Conservation (phyloP, 2,113 vertebrate species). For the Ophiodon elongatus region DNA sequence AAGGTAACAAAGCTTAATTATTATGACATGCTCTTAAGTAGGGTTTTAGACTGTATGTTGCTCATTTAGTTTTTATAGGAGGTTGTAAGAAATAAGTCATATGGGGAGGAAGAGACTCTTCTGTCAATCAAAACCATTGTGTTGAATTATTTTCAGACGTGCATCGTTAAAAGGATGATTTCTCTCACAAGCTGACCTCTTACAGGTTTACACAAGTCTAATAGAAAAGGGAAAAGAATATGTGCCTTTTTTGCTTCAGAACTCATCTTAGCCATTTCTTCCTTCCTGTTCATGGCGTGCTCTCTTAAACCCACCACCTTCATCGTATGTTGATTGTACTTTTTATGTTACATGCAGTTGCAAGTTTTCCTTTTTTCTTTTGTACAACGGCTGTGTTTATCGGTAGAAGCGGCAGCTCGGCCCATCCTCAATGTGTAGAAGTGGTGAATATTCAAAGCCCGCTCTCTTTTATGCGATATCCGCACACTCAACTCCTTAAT, state of each 20-base stretch:
- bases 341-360: constrained; percentile 78
- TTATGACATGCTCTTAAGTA: constrained; percentile 58
- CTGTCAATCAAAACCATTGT: constrained; percentile 12
- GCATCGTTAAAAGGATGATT: constrained; percentile 56
- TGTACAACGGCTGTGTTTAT: constrained; percentile 54
- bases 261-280: constrained; percentile 75
- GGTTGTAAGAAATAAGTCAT: constrained; percentile 55
- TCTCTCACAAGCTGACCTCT: constrained; percentile 74
- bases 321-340: constrained; percentile 80
- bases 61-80: constrained; percentile 67
- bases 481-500: constrained; percentile 44
- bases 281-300: constrained; percentile 45
- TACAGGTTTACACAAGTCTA: constrained; percentile 78
- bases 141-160: constrained; percentile 40
- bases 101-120: background rate
- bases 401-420: constrained; percentile 73
- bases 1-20: constrained; percentile 61
- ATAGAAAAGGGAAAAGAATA: constrained; percentile 83
- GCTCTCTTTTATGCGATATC: constrained; percentile 30
- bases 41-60: constrained; percentile 62
- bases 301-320: constrained; percentile 56
- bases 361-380: constrained; percentile 52
- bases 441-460: constrained; percentile 52
- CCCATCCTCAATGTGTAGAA: constrained; percentile 58
- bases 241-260: constrained; percentile 85